A percentile compares a stretch with the other conserved stretches of the same genome.
Conservation (phyloP, 2,797 vertebrate species). For the Chromobotia macracanthus region DNA sequence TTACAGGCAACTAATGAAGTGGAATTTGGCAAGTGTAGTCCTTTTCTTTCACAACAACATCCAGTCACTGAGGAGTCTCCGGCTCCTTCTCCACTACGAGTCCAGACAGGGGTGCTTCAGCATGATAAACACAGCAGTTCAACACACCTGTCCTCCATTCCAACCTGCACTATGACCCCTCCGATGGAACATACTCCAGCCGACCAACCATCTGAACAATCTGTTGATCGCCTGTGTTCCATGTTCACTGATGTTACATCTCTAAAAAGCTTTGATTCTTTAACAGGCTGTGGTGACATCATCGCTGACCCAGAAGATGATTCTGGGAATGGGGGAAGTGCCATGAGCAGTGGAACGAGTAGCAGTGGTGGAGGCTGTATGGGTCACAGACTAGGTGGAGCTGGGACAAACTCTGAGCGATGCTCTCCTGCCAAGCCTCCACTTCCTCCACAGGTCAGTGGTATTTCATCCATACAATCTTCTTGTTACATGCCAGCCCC, state of each 20-base stretch:
- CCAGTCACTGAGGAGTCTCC: constrained; percentile 66
- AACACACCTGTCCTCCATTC: constrained; percentile 43
- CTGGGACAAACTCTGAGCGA: constrained; percentile 50
- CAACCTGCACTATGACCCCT: constrained; percentile 76
- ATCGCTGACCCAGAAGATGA: constrained; percentile 96
- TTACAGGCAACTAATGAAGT: constrained; percentile 45
- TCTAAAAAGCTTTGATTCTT: constrained; percentile 99
- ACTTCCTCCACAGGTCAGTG: constrained; percentile 66
- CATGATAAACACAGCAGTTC: constrained; percentile 47
- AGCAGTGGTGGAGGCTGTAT: constrained; percentile 69
- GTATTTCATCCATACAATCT: constrained; percentile 64
- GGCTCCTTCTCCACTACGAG: constrained; percentile 61
- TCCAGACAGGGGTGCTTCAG: constrained; percentile 54
- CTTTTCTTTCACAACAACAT: constrained; percentile 67
- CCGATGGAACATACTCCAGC: constrained; percentile 84
- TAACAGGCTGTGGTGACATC: constrained; percentile 98
- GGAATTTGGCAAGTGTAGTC: constrained; percentile 51
- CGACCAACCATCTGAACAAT: constrained; percentile 93
- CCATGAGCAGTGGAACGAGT: constrained; percentile 79
- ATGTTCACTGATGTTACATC: constrained; percentile 98
- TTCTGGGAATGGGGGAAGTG: constrained; percentile 76
- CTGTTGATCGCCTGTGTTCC: constrained; percentile 87
- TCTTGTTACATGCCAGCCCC: constrained; percentile 65
- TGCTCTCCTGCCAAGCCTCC: constrained; percentile 71
- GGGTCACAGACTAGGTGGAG: constrained; percentile 67